These are phyloP conservation scores for Nematolebias whitei DNA, from an alignment of 2,113 vertebrate genomes.

Conservation along the genomic window DNA sequence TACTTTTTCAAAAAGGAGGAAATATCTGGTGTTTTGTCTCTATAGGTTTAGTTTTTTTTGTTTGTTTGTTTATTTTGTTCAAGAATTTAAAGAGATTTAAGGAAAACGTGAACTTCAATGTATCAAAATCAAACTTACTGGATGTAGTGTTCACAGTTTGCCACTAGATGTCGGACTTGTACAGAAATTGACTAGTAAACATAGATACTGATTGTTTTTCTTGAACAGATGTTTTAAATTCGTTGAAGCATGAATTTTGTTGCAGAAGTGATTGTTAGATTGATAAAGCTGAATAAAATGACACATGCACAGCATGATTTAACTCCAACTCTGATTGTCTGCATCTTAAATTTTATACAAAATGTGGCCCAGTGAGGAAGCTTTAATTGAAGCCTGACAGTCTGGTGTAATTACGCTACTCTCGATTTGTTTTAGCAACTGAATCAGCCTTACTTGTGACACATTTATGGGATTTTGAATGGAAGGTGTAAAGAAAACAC, in stretches of 20 bases:
- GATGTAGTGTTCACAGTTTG: not conserved
- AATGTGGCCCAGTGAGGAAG: not conserved
- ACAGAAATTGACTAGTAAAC: not conserved
- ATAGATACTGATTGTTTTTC: fast-evolving
- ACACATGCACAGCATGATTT: not conserved
- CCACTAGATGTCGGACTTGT: slow-evolving; percentile 62
- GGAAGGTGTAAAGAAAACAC: slow-evolving; percentile 34
- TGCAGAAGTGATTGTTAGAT: too few relatives aligned
- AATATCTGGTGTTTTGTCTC: too few relatives aligned
- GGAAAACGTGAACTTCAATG: too few relatives aligned
- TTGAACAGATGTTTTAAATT: not conserved
- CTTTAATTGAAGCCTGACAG: slow-evolving; percentile 33
- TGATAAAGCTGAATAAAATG: slow-evolving; percentile 9
- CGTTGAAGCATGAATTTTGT: not conserved
- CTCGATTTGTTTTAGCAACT: slow-evolving; percentile 7
- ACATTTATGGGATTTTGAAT: slow-evolving; percentile 53
- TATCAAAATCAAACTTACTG: not conserved
- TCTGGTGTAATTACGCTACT: slow-evolving; percentile 23
- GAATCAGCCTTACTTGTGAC: slow-evolving; percentile 32
- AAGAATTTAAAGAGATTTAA: too few relatives aligned
- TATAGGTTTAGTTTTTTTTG: too few relatives aligned
- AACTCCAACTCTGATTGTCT: too few relatives aligned
- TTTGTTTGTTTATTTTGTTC: too few relatives aligned
- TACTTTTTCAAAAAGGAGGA: too few relatives aligned
- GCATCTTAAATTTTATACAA: too few relatives aligned